Percentiles rank a stretch among this genome's conserved stretches.
These are phyloP conservation scores for Eufriesea mexicana DNA, from an alignment of 1,140 invertebrate species.

Conservation along the genomic window DNA sequence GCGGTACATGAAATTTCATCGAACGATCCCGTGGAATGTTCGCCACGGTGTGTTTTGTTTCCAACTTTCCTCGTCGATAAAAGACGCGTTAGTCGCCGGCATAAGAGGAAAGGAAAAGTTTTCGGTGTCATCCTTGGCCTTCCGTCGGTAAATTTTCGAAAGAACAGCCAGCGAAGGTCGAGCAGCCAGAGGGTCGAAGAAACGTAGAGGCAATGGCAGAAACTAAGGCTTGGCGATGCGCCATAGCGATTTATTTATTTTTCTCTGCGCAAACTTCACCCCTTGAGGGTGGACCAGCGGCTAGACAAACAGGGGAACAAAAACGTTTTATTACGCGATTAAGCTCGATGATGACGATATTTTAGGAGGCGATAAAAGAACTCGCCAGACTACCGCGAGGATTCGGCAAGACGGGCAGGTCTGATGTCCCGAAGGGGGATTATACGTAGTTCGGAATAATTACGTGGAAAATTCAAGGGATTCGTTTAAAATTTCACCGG, in stretches of 20 bases:
- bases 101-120: constrained; percentile 58
- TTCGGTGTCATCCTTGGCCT: constrained; percentile 55
- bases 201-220: constrained; percentile 51
- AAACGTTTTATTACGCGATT: constrained; percentile 80
- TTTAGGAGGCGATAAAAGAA: constrained; percentile 68
- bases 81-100: constrained; percentile 36
- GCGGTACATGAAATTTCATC: constrained; percentile 29
- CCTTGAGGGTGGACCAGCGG: constrained; percentile 49
- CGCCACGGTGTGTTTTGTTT: constrained; percentile 2
- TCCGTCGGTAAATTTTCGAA: constrained; percentile 55
- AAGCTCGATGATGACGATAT: constrained; percentile 75
- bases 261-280: constrained; percentile 69
- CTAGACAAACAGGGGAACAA: constrained; percentile 75
- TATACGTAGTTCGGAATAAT: too few species aligned
- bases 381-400: constrained; percentile 31
- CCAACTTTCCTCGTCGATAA: constrained; percentile 10
- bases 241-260: constrained; percentile 77
- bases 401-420: too few species aligned
- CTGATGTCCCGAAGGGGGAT: too few species aligned
- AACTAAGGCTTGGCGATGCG: constrained; percentile 72
- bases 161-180: not conserved
- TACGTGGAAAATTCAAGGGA: too few species aligned
- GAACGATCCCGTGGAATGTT: not conserved
- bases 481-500: too few species aligned
- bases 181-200: constrained; percentile 27